Base-by-base conservation (phyloP, 2,113 vertebrate species). In the Cavia aperea region DNA sequence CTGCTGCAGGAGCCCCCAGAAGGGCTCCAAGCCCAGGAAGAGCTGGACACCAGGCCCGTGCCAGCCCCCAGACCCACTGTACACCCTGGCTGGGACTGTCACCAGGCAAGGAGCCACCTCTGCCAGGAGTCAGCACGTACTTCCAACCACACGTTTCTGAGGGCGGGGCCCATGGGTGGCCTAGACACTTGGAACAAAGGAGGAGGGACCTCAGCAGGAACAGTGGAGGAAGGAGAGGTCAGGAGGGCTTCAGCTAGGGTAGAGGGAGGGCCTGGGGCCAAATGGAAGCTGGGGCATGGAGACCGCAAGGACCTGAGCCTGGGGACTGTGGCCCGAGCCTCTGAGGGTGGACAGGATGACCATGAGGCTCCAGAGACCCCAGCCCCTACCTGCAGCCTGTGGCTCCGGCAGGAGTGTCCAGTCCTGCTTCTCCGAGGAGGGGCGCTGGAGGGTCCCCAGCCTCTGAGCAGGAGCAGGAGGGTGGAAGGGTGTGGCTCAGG, bases 151-250 rank as follows among this genome's bases (percentile, higher is more conserved):
- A 63, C 6, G 12, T 19, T 85, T 73, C 90, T 90, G 93, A 39
- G 93, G 96, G 87, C 93, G 93, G 92, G 95, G 83, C 86, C 94
- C 73, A 1, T 79, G 93, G 65, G 82, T 93, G 63, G 94, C 54
- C 90, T 92, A 83, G 97, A 90, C 0, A 78, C 94, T n/a, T 93
- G 93, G 96, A 63, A 4, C 33, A 95, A 63, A 54, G 77, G 56
- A 24, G 19, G 77, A 72, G 1, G 86, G 43, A 70, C 3, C 78
- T 49, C 26, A 4, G 58, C 0, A 1, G 10, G 10, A 63, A 60
- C 56, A 18, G 4, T 12, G 0, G 70, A 58, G 63, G 39, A 29
- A 1, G 1, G 0, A 49, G 49, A 14, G 26, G 4, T 0, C 0
- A 29, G 15, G 63, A 33, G 31, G 75, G 10, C 51, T 2, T 5